Base-by-base conservation (phyloP, 2,797 vertebrate species). In the Eidolon dupreanum region DNA sequence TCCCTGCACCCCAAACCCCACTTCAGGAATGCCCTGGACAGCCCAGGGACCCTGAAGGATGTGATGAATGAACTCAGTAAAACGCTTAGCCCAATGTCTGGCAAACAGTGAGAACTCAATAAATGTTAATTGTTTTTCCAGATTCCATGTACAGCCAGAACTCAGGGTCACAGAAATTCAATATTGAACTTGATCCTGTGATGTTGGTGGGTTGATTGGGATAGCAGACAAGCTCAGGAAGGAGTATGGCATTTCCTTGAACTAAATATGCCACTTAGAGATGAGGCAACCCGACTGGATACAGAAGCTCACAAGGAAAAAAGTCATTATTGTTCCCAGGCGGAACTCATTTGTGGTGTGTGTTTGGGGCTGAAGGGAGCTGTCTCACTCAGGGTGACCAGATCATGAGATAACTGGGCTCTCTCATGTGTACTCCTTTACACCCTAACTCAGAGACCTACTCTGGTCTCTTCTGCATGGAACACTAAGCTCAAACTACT, bases 61-160 rank as follows among this genome's bases (percentile, higher is more conserved):
- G 53, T 22, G 15, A 53, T 51, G 59, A 61, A 57, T 74, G 36
- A 84, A 31, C 26, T 55, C 24, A 38, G 33, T 89, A 22, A 81
- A 92, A 84, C 36, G 53, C 66, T 79, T 70, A 68, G 71, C 31
- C 66, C 33, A 36, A 65, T 88, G 71, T 66, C 73, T 70, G 77
- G 71, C 12, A 26, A 46, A 26, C 9, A 78, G 65, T 51, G 28
- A 78, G 41, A 78, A 19, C 28, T 46, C 81, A 75, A 51, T 33
- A 65, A 74, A 89, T 33, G 26, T 38, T 61, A 79, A 88, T 86
- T 65, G 75, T 59, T 93, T 83, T 93, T 53, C 73, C 49, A 73
- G 28, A 68, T 79, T 83, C 49, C 77, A 26, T 8, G 31, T 38
- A 31, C 8, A 51, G 22, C 19, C 81, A 83, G 59, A 81, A 88